Evolutionary conservation across 1,140 invertebrate genomes (phyloP), one percentile per base, ranked within the genome.

Genomic region (Saccostrea echinata): DNA sequence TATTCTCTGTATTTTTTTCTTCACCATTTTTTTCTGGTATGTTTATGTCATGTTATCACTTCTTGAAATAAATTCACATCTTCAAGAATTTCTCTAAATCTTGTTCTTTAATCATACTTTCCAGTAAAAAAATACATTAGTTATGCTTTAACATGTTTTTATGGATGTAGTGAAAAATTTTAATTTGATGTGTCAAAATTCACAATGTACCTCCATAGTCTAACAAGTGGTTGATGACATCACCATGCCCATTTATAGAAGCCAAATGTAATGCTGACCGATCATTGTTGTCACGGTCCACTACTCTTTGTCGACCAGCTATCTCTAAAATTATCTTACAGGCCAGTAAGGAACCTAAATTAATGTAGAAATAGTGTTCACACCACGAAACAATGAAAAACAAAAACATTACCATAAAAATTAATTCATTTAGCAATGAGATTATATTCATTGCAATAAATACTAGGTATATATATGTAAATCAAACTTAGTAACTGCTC

Each of bases 231-330:
- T 95, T 95, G 76, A 94, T 91, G 24, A 94, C 93, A 89, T 95
- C 94, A 0, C 94, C 94, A 89, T 95, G 94, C 21, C 95, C 95
- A 33, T 94, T 93, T 30, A 95, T 93, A 3, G 93, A 92, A 0
- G 94, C 94, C 53, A 95, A 88, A 91, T 94, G 94, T 13, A 95
- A 91, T 0, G 94, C 93, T 2, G 93, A 94, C 53, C 94, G 90
- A 21, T 93, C 92, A 55, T 93, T 92, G 51, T 89, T 91, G 84
- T 95, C 94, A 21, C 90, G 52, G 82, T 94, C 93, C 76, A 92
- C 84, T 9, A 95, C 88, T 71, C 91, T 91, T 13, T 90, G 76
- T 43, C 53, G 84, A 35, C 93, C 94, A 3, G 91, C 93, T 71
- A 94, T 94, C 43, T 94, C 93, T 21, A 95, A 16, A 53, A 95